A percentile compares a stretch with the other conserved stretches of the same genome.
These are phyloP conservation scores for Folsomia manolachei DNA, from an alignment of 2,888 invertebrate genomes.

Conservation along the genomic window DNA sequence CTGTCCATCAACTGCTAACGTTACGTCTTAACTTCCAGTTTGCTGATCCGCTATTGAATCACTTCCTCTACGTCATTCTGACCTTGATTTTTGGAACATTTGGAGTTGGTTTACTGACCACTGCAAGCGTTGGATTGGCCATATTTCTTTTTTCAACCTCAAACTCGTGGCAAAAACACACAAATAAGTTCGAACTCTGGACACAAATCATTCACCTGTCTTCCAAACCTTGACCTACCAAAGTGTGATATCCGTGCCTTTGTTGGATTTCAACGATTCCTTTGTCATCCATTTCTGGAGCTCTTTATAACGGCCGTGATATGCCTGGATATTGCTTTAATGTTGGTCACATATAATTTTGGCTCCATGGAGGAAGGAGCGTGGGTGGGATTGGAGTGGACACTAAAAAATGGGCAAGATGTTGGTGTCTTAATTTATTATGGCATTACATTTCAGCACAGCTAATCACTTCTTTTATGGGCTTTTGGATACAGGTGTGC, in stretches of 20 bases:
- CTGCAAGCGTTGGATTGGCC: background rate
- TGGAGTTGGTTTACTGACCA: background rate
- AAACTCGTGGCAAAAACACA: background rate
- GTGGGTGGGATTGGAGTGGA: background rate
- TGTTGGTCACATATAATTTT: background rate
- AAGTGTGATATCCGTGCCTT: constrained; percentile 5
- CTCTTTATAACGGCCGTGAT: background rate
- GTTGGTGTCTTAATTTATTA: background rate
- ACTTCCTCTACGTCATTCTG: background rate
- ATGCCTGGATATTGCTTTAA: background rate
- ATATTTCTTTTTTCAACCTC: background rate
- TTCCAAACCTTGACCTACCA: background rate
- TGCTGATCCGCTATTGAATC: background rate
- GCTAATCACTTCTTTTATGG: too few relatives aligned
- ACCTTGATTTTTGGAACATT: constrained; percentile 1
- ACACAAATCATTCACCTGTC: background rate
- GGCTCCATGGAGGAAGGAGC: too few relatives aligned
- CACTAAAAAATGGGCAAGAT: background rate
- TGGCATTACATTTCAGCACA: background rate
- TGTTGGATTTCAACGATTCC: background rate
- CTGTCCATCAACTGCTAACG: too few relatives aligned
- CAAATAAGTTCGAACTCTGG: background rate
- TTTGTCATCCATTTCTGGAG: constrained; percentile 2
- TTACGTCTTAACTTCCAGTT: too few relatives aligned
- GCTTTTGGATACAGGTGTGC: constrained; percentile 2